Evolutionary conservation across 2,888 invertebrate genomes (phyloP).

Genomic region (Tiliacea citrago): DNA sequence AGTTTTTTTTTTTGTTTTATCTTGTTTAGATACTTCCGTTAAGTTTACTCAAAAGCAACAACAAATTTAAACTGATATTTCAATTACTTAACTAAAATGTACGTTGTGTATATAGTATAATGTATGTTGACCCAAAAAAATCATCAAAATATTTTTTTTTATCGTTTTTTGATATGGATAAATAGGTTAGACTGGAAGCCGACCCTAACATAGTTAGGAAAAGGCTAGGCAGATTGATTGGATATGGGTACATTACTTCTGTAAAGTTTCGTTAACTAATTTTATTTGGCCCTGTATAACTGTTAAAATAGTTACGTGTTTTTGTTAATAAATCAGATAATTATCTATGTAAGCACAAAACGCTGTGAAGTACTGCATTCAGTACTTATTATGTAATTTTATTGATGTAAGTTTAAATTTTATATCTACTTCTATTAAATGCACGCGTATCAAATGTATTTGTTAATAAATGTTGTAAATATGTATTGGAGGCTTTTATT

Average conservation of each 20-base stretch:
- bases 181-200: too few relatives aligned
- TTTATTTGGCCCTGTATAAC: neutral
- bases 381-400: conserved; percentile 58
- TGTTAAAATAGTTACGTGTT: conserved; percentile 16
- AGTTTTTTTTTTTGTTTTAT: too few relatives aligned
- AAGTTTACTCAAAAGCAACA: too few relatives aligned
- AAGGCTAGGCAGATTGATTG: too few relatives aligned
- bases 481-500: conserved; percentile 41
- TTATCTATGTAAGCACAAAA: conserved; percentile 57
- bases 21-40: too few relatives aligned
- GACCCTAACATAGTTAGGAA: too few relatives aligned
- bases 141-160: neutral
- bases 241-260: neutral
- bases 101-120: too few relatives aligned
- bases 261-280: neutral
- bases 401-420: conserved; percentile 54
- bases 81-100: too few relatives aligned
- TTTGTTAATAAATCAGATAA: conserved; percentile 39
- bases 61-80: too few relatives aligned
- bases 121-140: too few relatives aligned
- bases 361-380: conserved; percentile 51
- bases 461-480: conserved; percentile 74
- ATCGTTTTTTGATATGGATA: neutral
- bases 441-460: conserved; percentile 59
- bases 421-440: conserved; percentile 53